Base-by-base conservation (phyloP, 1,140 invertebrate genomes). In the Pseudachorutes palmiensis region DNA sequence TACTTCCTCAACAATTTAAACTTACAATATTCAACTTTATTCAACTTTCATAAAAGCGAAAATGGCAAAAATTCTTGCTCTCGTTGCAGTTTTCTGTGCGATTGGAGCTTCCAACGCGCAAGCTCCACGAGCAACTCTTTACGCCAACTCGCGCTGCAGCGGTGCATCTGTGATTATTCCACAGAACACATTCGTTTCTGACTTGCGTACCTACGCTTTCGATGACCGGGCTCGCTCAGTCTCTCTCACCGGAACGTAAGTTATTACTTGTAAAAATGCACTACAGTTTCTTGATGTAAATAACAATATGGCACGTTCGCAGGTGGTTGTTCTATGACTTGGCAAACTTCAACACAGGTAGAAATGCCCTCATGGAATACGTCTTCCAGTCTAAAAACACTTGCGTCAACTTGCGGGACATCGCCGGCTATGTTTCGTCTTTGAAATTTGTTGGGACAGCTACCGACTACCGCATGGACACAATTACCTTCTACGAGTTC, bases 311-410 rank as follows among this genome's bases (percentile, higher is more conserved):
- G 28, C 5, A 57, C 22, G 45, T 24, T 28, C 5, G 30, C 67
- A 75, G 75, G 57, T 75, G 74, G 75, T 26, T 75, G 1, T 74
- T 72, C 55, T 75, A 75, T 66, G 68, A 74, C 16, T 29, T 70
- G 19, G 2, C n/a, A 16, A 30, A 70, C 19, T 75, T 63, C 69
- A 75, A 74, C 63, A 5, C 1, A 0, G 33, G 33, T 12, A 5
- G 28, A 1, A 55, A 62, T 29, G 61, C 49, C 9, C 61, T 58
- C 0, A 68, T 67, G 49, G 70, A 75, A 31, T 75, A 70, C 41
- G 62, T 68, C 29, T 66, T 72, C 41, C 61, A 69, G 22, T 48
- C 59, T 0, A 59, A 65, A 14, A 69, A 74, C 24, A 64, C 45
- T 51, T 73, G 68, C 29, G 41, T 62, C 0, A 62, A 71, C 67